Percentiles rank a stretch among this genome's conserved stretches.
Conservation (phyloP, 2,888 invertebrate species). For the Coremacera marginata region DNA sequence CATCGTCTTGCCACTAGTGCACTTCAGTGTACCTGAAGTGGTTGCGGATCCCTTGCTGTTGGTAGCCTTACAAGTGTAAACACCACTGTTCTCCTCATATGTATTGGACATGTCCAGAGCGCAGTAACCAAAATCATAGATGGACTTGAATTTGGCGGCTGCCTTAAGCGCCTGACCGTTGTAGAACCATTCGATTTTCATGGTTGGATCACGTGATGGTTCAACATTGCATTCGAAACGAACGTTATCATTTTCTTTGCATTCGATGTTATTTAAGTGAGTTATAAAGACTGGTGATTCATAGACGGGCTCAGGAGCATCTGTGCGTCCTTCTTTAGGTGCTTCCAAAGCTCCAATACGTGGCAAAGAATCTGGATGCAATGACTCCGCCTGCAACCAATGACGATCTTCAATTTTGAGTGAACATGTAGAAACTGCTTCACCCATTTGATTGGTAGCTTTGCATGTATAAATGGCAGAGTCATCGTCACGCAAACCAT, state of each 20-base stretch:
- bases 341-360: conserved; percentile 89
- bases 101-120: conserved; percentile 89
- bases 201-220: conserved; percentile 90
- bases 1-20: conserved; percentile 83
- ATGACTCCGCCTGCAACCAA: conserved; percentile 87
- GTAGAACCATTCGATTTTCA: conserved; percentile 94
- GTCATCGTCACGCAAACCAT: conserved; percentile 88
- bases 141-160: conserved; percentile 91
- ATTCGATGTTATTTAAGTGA: conserved; percentile 90
- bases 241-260: conserved; percentile 87
- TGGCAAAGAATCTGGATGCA: conserved; percentile 90
- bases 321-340: conserved; percentile 77
- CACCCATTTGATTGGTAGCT: conserved; percentile 92
- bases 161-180: conserved; percentile 91
- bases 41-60: conserved; percentile 91
- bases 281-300: conserved; percentile 91
- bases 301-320: conserved; percentile 81
- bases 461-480: conserved; percentile 96
- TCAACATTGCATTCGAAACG: conserved; percentile 94
- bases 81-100: conserved; percentile 92
- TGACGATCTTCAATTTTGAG: conserved; percentile 90
- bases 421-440: conserved; percentile 92
- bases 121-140: conserved; percentile 96
- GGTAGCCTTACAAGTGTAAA: conserved; percentile 90
- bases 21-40: conserved; percentile 89